Evolutionary conservation across 2,797 vertebrate genomes (phyloP).

Genomic region (Eulemur coronatus): DNA sequence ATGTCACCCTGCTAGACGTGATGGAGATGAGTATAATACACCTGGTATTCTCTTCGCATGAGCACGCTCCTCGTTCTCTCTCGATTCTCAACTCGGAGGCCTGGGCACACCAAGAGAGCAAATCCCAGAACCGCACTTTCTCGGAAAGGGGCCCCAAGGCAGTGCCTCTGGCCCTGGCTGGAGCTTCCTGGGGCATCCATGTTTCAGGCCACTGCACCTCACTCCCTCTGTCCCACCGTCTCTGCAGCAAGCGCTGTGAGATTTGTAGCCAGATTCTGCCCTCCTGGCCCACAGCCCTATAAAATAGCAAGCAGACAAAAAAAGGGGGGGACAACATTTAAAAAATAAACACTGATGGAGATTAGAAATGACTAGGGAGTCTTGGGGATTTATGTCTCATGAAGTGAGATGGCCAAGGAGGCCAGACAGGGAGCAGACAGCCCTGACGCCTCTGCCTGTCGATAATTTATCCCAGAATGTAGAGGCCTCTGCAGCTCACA

Average conservation of each 20-base stretch:
- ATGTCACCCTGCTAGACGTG: not conserved
- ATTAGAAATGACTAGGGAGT: constrained; percentile 75
- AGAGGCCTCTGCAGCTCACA: constrained; percentile 50
- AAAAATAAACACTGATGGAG: constrained; percentile 75
- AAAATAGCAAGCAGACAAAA: constrained; percentile 73
- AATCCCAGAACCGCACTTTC: not conserved
- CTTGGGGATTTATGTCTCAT: constrained; percentile 71
- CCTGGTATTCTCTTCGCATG: not conserved
- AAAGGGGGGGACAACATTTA: constrained; percentile 31
- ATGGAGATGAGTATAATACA: not conserved
- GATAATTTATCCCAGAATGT: constrained; percentile 76
- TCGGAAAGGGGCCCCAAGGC: not conserved
- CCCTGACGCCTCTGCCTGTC: constrained; percentile 75
- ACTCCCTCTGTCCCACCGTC: not conserved
- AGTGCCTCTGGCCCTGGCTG: not conserved
- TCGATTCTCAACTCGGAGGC: not conserved
- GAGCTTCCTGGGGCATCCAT: not conserved
- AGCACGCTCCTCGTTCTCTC: not conserved
- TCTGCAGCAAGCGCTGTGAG: constrained; percentile 8
- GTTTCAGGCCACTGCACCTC: not conserved
- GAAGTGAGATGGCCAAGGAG: constrained; percentile 64
- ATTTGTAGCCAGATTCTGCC: constrained; percentile 70
- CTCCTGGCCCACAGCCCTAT: constrained; percentile 69
- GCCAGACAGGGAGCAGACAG: constrained; percentile 76
- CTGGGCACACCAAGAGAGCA: not conserved